These are phyloP conservation scores for Sminthurides aquaticus DNA, from an alignment of 2,888 invertebrate species.

Conservation along the genomic window DNA sequence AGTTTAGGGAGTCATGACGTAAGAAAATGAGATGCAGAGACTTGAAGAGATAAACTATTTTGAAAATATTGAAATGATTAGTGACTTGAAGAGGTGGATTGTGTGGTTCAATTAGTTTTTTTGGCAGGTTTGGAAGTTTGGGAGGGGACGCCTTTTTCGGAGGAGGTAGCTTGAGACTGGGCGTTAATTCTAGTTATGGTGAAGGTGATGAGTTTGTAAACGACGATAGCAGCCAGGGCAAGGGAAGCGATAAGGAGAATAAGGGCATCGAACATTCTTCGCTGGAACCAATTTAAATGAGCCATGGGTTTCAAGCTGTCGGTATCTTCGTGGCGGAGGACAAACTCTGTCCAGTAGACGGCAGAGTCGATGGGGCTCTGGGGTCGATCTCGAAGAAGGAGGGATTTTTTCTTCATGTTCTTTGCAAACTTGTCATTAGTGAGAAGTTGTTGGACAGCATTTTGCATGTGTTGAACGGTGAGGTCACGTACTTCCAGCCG, in stretches of 20 bases:
- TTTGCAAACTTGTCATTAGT: conserved; percentile 28
- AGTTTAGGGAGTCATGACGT: no score
- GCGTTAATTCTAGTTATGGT: neutral
- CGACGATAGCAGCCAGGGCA: neutral
- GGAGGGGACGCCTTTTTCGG: neutral
- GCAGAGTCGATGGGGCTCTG: conserved; percentile 33
- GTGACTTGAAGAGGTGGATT: no score
- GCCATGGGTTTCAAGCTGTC: conserved; percentile 32
- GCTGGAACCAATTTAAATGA: conserved; percentile 26
- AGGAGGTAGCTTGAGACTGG: neutral
- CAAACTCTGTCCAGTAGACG: conserved; percentile 41
- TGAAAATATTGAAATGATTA: no score
- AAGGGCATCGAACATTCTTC: conserved; percentile 34
- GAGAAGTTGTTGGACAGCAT: conserved; percentile 27
- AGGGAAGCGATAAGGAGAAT: conserved; percentile 1
- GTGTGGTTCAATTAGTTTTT: neutral
- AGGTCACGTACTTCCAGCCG: conserved; percentile 35
- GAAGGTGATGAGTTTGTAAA: neutral
- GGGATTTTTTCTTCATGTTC: conserved; percentile 35
- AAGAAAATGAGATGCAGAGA: no score
- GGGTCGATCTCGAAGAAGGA: conserved; percentile 33
- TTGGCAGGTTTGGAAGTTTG: neutral
- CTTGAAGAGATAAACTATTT: no score
- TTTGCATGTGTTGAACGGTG: conserved; percentile 26
- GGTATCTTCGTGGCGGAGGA: conserved; percentile 36